phyloP scores from a whole-genome alignment of 2,888 invertebrate species.

The Pandemis corylana region DNA sequence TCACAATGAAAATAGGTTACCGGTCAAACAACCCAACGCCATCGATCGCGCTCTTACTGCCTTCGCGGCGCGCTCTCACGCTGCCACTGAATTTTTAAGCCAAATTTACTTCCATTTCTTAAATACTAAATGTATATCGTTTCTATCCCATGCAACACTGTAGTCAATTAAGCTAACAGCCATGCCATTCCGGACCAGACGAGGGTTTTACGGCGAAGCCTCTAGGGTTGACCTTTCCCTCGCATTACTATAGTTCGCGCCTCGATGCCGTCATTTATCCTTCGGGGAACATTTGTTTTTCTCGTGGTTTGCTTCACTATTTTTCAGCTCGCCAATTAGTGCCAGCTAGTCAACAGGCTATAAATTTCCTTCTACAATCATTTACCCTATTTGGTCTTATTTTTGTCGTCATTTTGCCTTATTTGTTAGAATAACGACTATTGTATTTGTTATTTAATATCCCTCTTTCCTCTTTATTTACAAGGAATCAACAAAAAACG shows the following conservation, averaged over 20 bases:
- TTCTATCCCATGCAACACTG: conserved; percentile 1
- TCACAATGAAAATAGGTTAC: conserved; percentile 72
- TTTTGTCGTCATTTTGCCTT: conserved; percentile 36
- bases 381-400: conserved; percentile 45
- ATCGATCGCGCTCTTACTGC: conserved; percentile 55
- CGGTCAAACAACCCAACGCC: conserved; percentile 67
- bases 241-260: conserved; percentile 60
- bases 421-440: conserved; percentile 39
- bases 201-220: conserved; percentile 53
- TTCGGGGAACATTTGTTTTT: conserved; percentile 55
- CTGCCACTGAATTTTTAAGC: conserved; percentile 13
- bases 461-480: neutral
- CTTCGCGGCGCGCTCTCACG: conserved; percentile 22
- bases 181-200: conserved; percentile 37
- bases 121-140: neutral
- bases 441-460: neutral
- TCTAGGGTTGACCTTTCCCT: conserved; percentile 57
- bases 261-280: conserved; percentile 53
- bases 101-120: neutral
- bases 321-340: conserved; percentile 50
- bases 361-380: conserved; percentile 34
- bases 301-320: conserved; percentile 49
- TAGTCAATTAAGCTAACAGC: conserved; percentile 24
- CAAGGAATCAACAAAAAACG: neutral
- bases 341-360: conserved; percentile 28